phyloP scores from a whole-genome alignment of 1,140 invertebrate genomes.

The Pseudomyrmex cubaensis region DNA sequence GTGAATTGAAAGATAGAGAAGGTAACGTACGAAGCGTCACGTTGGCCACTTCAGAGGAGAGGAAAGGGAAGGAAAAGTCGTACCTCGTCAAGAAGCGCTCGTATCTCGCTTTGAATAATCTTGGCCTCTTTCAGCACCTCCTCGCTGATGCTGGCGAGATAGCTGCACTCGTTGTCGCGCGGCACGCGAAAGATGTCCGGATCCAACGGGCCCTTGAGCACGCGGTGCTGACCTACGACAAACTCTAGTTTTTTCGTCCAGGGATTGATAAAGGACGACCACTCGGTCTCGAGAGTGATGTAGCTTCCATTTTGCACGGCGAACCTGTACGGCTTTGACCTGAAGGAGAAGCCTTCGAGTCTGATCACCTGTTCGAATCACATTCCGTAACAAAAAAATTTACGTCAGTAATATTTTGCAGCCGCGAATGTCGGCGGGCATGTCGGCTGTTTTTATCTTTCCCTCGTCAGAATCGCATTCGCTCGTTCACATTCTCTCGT shows the following conservation, averaged over 20 bases:
- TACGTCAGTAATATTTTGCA: slow-evolving; percentile 10
- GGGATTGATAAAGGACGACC: slow-evolving; percentile 97
- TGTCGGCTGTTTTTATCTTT: not conserved
- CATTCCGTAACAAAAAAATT: slow-evolving; percentile 6
- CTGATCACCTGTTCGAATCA: slow-evolving; percentile 85
- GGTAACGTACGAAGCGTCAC: too few species aligned
- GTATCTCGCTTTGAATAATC: slow-evolving; percentile 89
- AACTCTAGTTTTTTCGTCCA: slow-evolving; percentile 97
- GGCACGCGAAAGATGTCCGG: slow-evolving; percentile 89
- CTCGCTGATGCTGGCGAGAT: slow-evolving; percentile 82
- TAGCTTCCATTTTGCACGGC: slow-evolving; percentile 93
- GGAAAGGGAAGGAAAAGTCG: not conserved
- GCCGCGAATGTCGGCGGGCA: not conserved
- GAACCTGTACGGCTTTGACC: slow-evolving; percentile 92
- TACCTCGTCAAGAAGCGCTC: slow-evolving; percentile 89
- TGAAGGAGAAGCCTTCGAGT: slow-evolving; percentile 88
- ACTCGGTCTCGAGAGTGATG: slow-evolving; percentile 94
- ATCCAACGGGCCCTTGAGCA: slow-evolving; percentile 91
- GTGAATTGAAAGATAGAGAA: too few species aligned
- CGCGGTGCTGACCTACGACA: slow-evolving; percentile 94
- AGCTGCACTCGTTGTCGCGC: slow-evolving; percentile 81
- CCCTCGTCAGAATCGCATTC: not conserved
- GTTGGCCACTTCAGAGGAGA: not conserved
- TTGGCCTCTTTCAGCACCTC: slow-evolving; percentile 88
- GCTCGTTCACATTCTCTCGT: not conserved